A percentile compares a stretch with the other conserved stretches of the same genome.
phyloP scores from a whole-genome alignment of 2,888 invertebrate species.

The Uloborus plumipes region DNA sequence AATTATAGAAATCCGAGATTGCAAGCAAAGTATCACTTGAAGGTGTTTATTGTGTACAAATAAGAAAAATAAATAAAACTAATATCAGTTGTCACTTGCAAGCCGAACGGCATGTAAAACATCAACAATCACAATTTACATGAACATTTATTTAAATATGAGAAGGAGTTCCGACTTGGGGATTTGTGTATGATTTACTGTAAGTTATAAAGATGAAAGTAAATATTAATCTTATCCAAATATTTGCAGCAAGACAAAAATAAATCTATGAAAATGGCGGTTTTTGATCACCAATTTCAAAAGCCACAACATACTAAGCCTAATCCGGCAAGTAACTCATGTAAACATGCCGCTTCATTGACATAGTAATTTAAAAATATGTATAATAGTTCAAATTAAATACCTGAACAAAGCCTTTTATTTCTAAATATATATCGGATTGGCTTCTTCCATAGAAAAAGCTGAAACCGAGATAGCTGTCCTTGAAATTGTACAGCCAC shows the following conservation, averaged over 20 bases:
- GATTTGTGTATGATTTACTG: too few species aligned
- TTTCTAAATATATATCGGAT: not conserved
- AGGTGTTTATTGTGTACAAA: too few species aligned
- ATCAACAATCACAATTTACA: too few species aligned
- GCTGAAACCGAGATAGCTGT: constrained; percentile 13
- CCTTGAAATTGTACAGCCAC: constrained; percentile 47
- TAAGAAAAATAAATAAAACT: too few species aligned
- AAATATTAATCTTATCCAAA: not conserved
- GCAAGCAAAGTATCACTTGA: too few species aligned
- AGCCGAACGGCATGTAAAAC: too few species aligned
- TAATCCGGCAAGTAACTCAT: constrained; percentile 27
- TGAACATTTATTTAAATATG: too few species aligned
- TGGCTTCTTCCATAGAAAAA: constrained; percentile 5
- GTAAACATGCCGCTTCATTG: too few species aligned
- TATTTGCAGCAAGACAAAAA: constrained; percentile 30
- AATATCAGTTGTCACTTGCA: too few species aligned
- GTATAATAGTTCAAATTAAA: constrained; percentile 4
- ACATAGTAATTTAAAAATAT: constrained; percentile 1
- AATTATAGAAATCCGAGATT: too few species aligned
- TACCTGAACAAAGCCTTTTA: constrained; percentile 27
- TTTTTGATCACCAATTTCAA: constrained; percentile 29
- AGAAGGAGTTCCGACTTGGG: too few species aligned
- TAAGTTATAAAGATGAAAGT: too few species aligned
- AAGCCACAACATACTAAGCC: constrained; percentile 21
- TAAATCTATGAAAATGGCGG: constrained; percentile 48